phyloP scores from a whole-genome alignment of 1,140 invertebrate genomes.

The Tetragonula clypearis region DNA sequence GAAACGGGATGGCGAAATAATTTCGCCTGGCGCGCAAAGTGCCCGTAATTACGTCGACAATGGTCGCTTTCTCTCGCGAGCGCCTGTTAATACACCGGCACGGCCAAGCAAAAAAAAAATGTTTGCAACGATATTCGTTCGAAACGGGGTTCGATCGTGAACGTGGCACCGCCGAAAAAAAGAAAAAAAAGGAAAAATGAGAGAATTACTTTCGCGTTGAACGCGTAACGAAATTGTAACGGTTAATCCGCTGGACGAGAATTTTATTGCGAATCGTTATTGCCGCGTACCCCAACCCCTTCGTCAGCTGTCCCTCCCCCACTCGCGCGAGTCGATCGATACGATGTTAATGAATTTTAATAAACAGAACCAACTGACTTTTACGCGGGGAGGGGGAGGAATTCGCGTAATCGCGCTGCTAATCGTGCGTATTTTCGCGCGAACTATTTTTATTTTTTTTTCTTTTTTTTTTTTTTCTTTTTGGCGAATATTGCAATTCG shows the following conservation, averaged over 20 bases:
- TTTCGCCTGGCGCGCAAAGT: constrained; percentile 7
- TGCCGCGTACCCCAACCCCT: background rate
- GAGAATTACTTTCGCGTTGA: constrained; percentile 28
- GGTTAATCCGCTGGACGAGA: constrained; percentile 20
- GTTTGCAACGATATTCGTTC: constrained; percentile 30
- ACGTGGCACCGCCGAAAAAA: background rate
- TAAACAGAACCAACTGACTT: background rate
- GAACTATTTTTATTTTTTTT: background rate
- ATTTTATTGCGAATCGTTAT: constrained; percentile 40
- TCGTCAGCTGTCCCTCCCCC: no score
- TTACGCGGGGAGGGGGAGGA: background rate
- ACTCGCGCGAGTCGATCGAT: background rate
- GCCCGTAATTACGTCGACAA: constrained; percentile 32
- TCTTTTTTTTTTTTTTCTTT: no score
- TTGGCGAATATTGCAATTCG: no score
- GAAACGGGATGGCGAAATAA: background rate
- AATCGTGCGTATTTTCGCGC: background rate
- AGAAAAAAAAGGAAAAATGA: background rate
- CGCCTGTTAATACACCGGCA: constrained; percentile 18
- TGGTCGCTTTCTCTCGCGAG: background rate
- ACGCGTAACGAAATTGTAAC: constrained; percentile 37
- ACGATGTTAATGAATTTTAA: constrained; percentile 25
- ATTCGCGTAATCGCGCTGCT: background rate
- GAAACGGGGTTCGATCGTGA: background rate
- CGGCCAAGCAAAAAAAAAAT: constrained; percentile 18